phyloP scores from a whole-genome alignment of 2,888 invertebrate species.

The Salticus scenicus region DNA sequence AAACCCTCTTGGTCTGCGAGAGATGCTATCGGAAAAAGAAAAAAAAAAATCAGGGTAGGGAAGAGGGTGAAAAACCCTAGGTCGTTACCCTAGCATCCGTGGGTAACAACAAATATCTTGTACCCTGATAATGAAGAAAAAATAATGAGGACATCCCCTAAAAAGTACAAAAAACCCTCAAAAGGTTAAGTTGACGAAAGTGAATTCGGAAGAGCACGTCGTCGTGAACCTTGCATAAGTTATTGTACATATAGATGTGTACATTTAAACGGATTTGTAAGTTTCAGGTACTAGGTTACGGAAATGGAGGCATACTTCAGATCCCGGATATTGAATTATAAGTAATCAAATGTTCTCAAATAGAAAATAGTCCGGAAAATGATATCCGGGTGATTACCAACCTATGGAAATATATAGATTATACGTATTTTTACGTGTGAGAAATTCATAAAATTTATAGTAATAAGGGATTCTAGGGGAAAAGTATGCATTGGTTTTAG shows the following conservation, averaged over 20 bases:
- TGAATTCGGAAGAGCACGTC: conserved; percentile 2
- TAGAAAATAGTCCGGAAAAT: too few relatives aligned
- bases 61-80: conserved; percentile 47
- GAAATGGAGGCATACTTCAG: neutral
- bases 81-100: conserved; percentile 34
- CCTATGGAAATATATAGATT: neutral
- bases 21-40: conserved; percentile 32
- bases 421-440: too few relatives aligned
- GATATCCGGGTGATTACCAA: conserved; percentile 4
- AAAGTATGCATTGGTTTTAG: too few relatives aligned
- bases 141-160: conserved; percentile 6
- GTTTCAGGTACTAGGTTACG: neutral
- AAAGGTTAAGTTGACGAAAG: neutral
- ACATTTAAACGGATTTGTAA: neutral
- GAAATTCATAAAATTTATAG: too few relatives aligned
- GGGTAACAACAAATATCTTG: conserved; percentile 44
- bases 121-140: conserved; percentile 50
- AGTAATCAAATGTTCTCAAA: too few relatives aligned
- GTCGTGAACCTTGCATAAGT: neutral
- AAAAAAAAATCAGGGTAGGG: conserved; percentile 42
- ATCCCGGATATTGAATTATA: too few relatives aligned
- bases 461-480: too few relatives aligned
- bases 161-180: neutral
- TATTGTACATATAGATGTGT: too few relatives aligned
- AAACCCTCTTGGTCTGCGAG: neutral